phyloP scores from a whole-genome alignment of 2,113 vertebrate species.

The Jacana jacana region DNA sequence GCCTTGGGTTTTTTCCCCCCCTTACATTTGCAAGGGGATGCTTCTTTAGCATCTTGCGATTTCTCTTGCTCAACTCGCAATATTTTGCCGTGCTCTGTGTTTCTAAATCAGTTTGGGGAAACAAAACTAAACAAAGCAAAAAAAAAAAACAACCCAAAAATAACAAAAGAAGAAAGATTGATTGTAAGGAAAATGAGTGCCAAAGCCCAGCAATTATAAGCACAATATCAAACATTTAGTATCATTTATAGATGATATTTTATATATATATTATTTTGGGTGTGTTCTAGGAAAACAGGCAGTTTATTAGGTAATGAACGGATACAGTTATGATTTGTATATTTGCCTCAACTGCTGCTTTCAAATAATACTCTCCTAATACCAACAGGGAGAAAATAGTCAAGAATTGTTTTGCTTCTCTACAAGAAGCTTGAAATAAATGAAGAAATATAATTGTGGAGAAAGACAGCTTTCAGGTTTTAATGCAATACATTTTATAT shows the following conservation, averaged over 20 bases:
- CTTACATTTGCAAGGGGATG: slow-evolving; percentile 18
- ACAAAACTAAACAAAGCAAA: too few relatives aligned
- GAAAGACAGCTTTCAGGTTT: neutral
- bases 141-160: too few relatives aligned
- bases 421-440: neutral
- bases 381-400: neutral
- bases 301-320: slow-evolving; percentile 44
- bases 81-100: slow-evolving; percentile 12
- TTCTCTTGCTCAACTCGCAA: slow-evolving; percentile 29
- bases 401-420: neutral
- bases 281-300: slow-evolving; percentile 31
- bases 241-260: slow-evolving; percentile 37
- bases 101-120: neutral
- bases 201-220: slow-evolving; percentile 42
- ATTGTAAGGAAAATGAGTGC: neutral
- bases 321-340: slow-evolving; percentile 2
- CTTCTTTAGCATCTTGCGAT: slow-evolving; percentile 17
- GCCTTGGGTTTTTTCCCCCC: neutral
- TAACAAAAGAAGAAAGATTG: neutral
- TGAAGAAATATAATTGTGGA: neutral
- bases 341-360: neutral
- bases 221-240: neutral
- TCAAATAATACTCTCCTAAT: neutral
- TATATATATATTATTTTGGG: slow-evolving; percentile 58
- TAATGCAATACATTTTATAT: neutral